phyloP scores from a whole-genome alignment of 2,797 vertebrate genomes.

The Danionella dracula region DNA sequence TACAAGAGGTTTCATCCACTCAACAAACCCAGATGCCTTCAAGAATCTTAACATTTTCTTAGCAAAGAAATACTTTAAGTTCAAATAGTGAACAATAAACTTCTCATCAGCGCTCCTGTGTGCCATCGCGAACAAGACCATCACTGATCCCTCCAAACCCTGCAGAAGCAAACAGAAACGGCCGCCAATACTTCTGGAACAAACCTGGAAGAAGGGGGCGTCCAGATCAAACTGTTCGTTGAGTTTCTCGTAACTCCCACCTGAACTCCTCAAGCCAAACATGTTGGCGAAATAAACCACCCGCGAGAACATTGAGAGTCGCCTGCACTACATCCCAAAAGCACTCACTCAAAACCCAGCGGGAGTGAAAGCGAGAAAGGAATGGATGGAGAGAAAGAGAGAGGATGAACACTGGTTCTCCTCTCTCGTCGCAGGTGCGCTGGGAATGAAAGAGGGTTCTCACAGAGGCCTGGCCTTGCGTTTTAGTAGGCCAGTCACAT shows the following conservation, averaged over 20 bases:
- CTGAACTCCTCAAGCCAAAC: slow-evolving; percentile 73
- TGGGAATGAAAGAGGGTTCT: slow-evolving; percentile 40
- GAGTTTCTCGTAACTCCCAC: slow-evolving; percentile 74
- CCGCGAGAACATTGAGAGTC: slow-evolving; percentile 64
- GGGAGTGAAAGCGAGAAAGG: slow-evolving; percentile 26
- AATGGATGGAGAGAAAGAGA: slow-evolving; percentile 17
- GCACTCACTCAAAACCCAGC: slow-evolving; percentile 6
- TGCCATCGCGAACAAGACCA: not conserved
- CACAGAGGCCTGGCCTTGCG: slow-evolving; percentile 37
- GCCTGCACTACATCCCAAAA: slow-evolving; percentile 59
- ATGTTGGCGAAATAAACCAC: slow-evolving; percentile 72
- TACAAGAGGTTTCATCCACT: too few relatives aligned
- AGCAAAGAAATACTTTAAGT: too few relatives aligned
- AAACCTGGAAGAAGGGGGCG: slow-evolving; percentile 71
- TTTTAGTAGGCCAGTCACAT: slow-evolving; percentile 77
- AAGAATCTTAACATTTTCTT: too few relatives aligned
- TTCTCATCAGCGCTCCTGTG: not conserved
- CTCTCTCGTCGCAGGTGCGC: slow-evolving; percentile 43
- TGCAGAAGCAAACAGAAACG: not conserved
- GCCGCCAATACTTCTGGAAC: slow-evolving; percentile 25
- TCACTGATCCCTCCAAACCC: not conserved
- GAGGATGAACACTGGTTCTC: slow-evolving; percentile 14
- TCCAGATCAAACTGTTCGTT: slow-evolving; percentile 64
- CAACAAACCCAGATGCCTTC: too few relatives aligned
- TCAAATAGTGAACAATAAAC: too few relatives aligned